Evolutionary conservation across 1,140 invertebrate species (phyloP).

Genomic region (Bombus picipes): DNA sequence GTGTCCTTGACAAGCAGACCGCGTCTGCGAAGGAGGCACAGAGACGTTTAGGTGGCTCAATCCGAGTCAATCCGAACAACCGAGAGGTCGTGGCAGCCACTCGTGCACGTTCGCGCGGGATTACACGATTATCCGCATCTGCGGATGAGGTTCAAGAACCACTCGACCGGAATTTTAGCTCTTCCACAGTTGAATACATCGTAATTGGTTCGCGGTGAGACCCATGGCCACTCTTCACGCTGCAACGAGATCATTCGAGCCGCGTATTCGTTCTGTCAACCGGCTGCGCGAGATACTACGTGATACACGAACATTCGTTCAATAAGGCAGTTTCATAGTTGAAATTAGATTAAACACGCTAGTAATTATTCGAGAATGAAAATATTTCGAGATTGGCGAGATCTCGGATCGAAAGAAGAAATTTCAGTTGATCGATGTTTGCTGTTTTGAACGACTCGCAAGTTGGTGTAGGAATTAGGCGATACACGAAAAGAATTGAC

Average conservation of each 20-base stretch:
- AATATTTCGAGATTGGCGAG: too few species aligned
- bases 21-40: not conserved
- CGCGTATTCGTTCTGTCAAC: conserved; percentile 12
- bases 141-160: conserved; percentile 74
- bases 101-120: conserved; percentile 63
- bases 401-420: too few species aligned
- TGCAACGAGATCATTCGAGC: conserved; percentile 29
- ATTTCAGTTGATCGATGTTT: too few species aligned
- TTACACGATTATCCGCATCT: conserved; percentile 71
- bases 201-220: conserved; percentile 71
- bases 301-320: not conserved
- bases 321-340: not conserved
- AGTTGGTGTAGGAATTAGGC: too few species aligned
- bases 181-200: conserved; percentile 69
- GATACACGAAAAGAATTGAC: too few species aligned
- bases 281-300: not conserved
- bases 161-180: conserved; percentile 72
- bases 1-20: conserved; percentile 30
- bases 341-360: not conserved
- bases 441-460: too few species aligned
- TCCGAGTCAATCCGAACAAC: conserved; percentile 13
- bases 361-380: not conserved
- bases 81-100: conserved; percentile 56
- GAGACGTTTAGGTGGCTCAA: conserved; percentile 40
- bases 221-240: conserved; percentile 40